Evolutionary conservation across 1,140 invertebrate species (phyloP).

Genomic region (Oncopodura yosiiana): DNA sequence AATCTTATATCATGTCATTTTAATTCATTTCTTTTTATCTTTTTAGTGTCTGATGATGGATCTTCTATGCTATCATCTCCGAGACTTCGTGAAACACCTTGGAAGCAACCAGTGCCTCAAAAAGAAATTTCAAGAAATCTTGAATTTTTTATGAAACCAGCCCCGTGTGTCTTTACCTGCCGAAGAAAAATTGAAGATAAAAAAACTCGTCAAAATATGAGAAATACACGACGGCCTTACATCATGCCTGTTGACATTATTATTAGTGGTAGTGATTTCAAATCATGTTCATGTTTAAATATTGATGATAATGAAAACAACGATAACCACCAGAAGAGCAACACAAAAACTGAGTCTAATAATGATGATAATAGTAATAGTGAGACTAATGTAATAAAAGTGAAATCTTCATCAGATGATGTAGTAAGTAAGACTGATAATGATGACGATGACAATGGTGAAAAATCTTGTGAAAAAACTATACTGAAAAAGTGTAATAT

Average conservation of each 20-base stretch:
- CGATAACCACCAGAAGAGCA: too few relatives aligned
- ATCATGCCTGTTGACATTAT: too few relatives aligned
- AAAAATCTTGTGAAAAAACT: too few relatives aligned
- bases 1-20: neutral
- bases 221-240: slow-evolving; percentile 7
- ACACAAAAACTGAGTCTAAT: neutral
- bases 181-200: neutral
- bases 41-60: slow-evolving; percentile 72
- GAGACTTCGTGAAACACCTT: slow-evolving; percentile 75
- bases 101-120: slow-evolving; percentile 67
- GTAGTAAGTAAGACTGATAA: too few relatives aligned
- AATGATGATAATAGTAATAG: too few relatives aligned
- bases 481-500: too few relatives aligned
- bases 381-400: too few relatives aligned
- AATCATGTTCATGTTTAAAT: too few relatives aligned
- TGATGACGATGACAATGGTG: too few relatives aligned
- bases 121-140: slow-evolving; percentile 60
- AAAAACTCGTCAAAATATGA: neutral
- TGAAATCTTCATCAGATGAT: too few relatives aligned
- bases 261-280: too few relatives aligned
- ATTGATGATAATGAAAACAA: too few relatives aligned
- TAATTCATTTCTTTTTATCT: slow-evolving; percentile 25
- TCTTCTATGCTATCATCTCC: slow-evolving; percentile 77
- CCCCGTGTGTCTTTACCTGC: slow-evolving; percentile 19
- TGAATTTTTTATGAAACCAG: slow-evolving; percentile 53